Conservation (phyloP, 1,140 invertebrate genomes). For the Drosophila orosa region DNA sequence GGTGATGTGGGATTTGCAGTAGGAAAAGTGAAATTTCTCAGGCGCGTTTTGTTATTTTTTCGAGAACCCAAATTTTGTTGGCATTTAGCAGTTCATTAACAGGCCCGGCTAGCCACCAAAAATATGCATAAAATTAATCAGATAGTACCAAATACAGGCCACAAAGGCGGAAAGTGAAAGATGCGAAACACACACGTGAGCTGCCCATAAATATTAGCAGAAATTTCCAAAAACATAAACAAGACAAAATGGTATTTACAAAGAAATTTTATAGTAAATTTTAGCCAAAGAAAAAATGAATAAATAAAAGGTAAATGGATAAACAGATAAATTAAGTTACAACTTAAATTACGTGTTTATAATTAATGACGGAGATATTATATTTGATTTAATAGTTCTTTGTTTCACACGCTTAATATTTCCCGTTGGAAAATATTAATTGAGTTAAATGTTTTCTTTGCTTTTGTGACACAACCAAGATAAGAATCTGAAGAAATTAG, state of each 20-base stretch:
- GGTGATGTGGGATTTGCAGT: slow-evolving; percentile 34
- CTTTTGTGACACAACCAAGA: slow-evolving; percentile 21
- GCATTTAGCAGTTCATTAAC: slow-evolving; percentile 75
- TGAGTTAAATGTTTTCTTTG: slow-evolving; percentile 13
- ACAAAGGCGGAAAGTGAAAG: slow-evolving; percentile 60
- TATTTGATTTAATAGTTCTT: not conserved
- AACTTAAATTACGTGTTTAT: not conserved
- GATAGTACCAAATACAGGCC: slow-evolving; percentile 36
- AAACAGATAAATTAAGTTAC: not conserved
- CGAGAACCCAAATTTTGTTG: slow-evolving; percentile 63
- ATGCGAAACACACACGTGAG: slow-evolving; percentile 42
- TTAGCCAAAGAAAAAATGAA: not conserved
- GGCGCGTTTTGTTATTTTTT: not conserved
- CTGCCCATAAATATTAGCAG: slow-evolving; percentile 19
- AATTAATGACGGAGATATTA: not conserved
- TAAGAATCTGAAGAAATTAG: slow-evolving; percentile 32
- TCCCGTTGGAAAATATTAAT: slow-evolving; percentile 34
- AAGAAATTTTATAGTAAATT: not conserved
- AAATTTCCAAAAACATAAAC: slow-evolving; percentile 22
- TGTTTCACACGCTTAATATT: slow-evolving; percentile 13
- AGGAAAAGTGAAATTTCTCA: slow-evolving; percentile 75
- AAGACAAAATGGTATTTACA: not conserved
- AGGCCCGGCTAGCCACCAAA: slow-evolving; percentile 12
- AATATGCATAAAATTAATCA: slow-evolving; percentile 64
- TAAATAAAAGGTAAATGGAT: not conserved